Conservation (phyloP, 2,797 vertebrate species). For the Pterois miles region DNA sequence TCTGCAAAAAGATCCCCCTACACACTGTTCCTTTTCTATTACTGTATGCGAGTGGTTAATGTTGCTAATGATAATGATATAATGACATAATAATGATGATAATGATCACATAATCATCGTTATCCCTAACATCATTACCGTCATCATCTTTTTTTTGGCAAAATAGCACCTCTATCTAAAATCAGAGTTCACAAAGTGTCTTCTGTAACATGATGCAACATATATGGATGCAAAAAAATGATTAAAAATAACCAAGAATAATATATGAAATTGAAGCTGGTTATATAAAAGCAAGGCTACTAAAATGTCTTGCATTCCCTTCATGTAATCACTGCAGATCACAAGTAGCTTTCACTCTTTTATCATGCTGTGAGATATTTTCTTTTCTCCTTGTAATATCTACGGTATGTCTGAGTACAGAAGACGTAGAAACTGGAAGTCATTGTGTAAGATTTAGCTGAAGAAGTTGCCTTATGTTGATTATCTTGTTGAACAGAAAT, state of each 20-base stretch:
- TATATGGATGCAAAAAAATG: not conserved
- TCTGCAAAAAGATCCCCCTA: too few species aligned
- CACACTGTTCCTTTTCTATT: not conserved
- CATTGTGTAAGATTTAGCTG: not conserved
- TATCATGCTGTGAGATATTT: not conserved
- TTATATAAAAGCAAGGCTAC: not conserved
- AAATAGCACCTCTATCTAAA: not conserved
- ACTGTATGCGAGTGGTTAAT: not conserved
- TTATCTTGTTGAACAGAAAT: not conserved
- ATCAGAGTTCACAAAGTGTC: not conserved
- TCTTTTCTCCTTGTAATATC: not conserved
- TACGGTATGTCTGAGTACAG: not conserved
- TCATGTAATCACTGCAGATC: not conserved
- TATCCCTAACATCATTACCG: not conserved
- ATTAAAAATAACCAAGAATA: not conserved
- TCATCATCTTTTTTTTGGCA: not conserved
- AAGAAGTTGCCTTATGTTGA: too few species aligned
- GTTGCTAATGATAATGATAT: constrained; percentile 3
- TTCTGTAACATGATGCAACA: not conserved
- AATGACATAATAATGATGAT: constrained; percentile 19
- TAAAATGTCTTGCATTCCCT: not conserved
- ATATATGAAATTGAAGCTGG: not conserved
- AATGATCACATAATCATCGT: not conserved
- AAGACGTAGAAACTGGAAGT: not conserved
- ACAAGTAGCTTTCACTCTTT: not conserved